Base-by-base conservation (phyloP, 1,140 invertebrate genomes). In the Cydia splendana region DNA sequence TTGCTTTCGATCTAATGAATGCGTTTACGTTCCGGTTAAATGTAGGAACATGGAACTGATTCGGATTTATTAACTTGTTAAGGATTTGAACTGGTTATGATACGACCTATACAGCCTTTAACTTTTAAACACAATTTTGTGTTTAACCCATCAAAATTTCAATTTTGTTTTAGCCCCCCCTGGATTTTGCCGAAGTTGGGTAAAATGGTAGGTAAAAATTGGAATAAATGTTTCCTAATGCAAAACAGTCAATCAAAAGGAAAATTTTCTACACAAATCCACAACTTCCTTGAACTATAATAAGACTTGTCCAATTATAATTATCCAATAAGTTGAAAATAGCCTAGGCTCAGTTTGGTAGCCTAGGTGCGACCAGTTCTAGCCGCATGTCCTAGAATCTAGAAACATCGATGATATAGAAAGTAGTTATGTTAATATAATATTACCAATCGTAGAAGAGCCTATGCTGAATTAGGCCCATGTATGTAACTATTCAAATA, bases 361-460 rank as follows among this genome's bases (percentile, higher is more conserved):
- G 15, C 15, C 57, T 20, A 62, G 57, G 57, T 62, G 57, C 57
- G 57, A 24, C 20, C 57, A 62, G 18, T 62, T 62, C 45, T 48
- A 4, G 6, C 20, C 7, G 9, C 53, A 20, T 20, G 53, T 62
- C 57, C 20, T 62, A 62, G 57, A 62, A 18, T 62, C 57, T 24
- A 62, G 18, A 62, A 62, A 24, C 57, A 24, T 62, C 57, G 10
- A 18, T 53, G n/a, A 62, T 62, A 7, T 62, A 62, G 57, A 62
- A 62, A 62, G 57, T 62, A 62, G 57, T 62, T 62, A 62, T 62
- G 57, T 62, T 62, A 62, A 62, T 62, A 62, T n/a, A 24, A 24
- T 62, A 62, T 62, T 62, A 24, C 57, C 57, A 62, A 62, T 24
- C 18, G 18, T 24, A 12, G 48, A 51, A 57, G 5, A 18, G n/a